Evolutionary conservation across 2,113 vertebrate species (phyloP).

Genomic region (Heteronetta atricapilla): DNA sequence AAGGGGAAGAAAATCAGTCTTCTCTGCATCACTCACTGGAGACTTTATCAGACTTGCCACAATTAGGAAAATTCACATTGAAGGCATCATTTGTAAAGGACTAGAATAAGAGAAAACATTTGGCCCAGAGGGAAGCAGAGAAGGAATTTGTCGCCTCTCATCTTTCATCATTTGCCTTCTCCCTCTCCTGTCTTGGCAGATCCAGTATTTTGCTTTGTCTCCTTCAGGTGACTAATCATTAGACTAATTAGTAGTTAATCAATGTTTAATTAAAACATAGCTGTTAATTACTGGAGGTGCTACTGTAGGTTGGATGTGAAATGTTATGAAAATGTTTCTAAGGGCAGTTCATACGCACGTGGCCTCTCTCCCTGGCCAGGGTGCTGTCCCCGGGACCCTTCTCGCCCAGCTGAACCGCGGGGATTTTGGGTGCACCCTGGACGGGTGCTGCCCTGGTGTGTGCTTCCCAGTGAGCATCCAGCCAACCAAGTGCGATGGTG

Average conservation of each 20-base stretch:
- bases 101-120: slow-evolving; percentile 71
- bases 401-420: too few species aligned
- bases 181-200: slow-evolving; percentile 48
- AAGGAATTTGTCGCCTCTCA: slow-evolving; percentile 70
- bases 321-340: slow-evolving; percentile 24
- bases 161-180: slow-evolving; percentile 73
- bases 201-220: slow-evolving; percentile 73
- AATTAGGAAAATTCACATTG: slow-evolving; percentile 79
- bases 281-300: slow-evolving; percentile 85
- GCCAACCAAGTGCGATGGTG: too few species aligned
- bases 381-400: neutral
- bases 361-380: neutral
- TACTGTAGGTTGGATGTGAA: slow-evolving; percentile 66
- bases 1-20: slow-evolving; percentile 65
- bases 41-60: slow-evolving; percentile 73
- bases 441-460: neutral
- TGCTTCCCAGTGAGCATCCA: neutral
- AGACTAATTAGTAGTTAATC: slow-evolving; percentile 91
- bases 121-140: slow-evolving; percentile 70
- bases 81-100: slow-evolving; percentile 81
- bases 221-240: slow-evolving; percentile 86
- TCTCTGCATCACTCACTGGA: slow-evolving; percentile 71
- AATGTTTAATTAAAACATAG: slow-evolving; percentile 91
- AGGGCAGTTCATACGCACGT: neutral
- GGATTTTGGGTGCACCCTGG: neutral